A percentile compares a stretch with the other conserved stretches of the same genome.
These are phyloP conservation scores for Cherax quadricarinatus DNA, from an alignment of 1,140 invertebrate genomes.

Conservation along the genomic window DNA sequence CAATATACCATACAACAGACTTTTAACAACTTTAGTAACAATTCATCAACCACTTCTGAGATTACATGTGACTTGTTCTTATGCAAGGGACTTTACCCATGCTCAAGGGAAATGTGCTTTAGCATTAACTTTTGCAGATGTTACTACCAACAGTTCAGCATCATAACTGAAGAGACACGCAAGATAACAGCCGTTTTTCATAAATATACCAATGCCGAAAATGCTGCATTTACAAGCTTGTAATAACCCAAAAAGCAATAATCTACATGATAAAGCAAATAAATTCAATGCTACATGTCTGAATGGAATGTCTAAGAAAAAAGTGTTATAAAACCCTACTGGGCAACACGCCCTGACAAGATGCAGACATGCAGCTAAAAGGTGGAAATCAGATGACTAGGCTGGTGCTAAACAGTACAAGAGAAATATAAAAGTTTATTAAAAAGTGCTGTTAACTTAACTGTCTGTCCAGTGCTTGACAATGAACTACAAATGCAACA, in stretches of 20 bases:
- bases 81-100: background rate
- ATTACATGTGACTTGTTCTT: conserved; percentile 16
- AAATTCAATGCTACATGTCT: conserved; percentile 36
- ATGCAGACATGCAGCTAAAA: conserved; percentile 30
- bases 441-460: conserved; percentile 40
- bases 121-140: background rate
- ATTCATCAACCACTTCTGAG: conserved; percentile 32
- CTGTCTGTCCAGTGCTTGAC: background rate
- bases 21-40: conserved; percentile 49
- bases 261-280: conserved; percentile 28
- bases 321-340: conserved; percentile 14
- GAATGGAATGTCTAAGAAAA: conserved; percentile 52
- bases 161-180: background rate
- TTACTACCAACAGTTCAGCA: background rate
- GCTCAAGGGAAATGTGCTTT: background rate
- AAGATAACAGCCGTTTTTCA: background rate
- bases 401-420: conserved; percentile 26
- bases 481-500: background rate
- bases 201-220: background rate
- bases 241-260: conserved; percentile 32
- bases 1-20: conserved; percentile 51
- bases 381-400: conserved; percentile 31
- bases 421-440: background rate
- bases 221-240: conserved; percentile 27
- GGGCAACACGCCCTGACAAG: background rate